Percentiles rank a stretch among this genome's conserved stretches.
Evolutionary conservation across 2,113 vertebrate species (phyloP).

Genomic region (Sprattus sprattus): DNA sequence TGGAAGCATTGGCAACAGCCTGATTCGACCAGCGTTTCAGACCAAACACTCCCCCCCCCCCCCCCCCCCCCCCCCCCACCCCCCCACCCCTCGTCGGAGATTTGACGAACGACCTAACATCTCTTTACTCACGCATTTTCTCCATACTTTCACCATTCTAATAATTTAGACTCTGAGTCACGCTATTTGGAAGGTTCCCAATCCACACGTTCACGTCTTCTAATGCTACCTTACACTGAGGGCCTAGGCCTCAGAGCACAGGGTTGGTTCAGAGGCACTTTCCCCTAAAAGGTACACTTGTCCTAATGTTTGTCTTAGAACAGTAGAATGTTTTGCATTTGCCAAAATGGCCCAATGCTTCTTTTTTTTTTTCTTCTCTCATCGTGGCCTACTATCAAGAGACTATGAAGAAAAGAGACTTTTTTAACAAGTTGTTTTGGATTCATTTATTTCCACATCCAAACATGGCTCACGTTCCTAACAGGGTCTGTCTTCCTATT

Average conservation of each 20-base stretch:
- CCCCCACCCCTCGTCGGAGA: not conserved
- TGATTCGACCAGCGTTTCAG: not conserved
- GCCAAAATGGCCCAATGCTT: not conserved
- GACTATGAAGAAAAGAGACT: not conserved
- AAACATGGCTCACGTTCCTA: not conserved
- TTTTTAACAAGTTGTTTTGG: not conserved
- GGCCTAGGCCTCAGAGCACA: not conserved
- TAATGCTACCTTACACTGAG: not conserved
- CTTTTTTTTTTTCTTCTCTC: not conserved
- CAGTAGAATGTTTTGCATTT: not conserved
- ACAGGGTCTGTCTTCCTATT: not conserved
- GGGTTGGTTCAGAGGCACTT: not conserved
- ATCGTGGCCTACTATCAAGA: not conserved
- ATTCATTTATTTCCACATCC: not conserved
- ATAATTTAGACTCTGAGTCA: not conserved
- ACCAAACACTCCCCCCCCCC: not conserved
- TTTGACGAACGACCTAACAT: not conserved
- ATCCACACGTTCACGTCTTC: not conserved
- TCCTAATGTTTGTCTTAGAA: not conserved
- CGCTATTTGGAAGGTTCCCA: not conserved
- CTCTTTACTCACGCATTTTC: not conserved
- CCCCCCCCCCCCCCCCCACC: not conserved
- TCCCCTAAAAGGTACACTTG: slow-evolving; percentile 16
- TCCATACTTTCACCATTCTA: not conserved
- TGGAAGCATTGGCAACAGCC: no score